Conservation (phyloP, 2,888 invertebrate species). For the Drosophila multiciliata region DNA sequence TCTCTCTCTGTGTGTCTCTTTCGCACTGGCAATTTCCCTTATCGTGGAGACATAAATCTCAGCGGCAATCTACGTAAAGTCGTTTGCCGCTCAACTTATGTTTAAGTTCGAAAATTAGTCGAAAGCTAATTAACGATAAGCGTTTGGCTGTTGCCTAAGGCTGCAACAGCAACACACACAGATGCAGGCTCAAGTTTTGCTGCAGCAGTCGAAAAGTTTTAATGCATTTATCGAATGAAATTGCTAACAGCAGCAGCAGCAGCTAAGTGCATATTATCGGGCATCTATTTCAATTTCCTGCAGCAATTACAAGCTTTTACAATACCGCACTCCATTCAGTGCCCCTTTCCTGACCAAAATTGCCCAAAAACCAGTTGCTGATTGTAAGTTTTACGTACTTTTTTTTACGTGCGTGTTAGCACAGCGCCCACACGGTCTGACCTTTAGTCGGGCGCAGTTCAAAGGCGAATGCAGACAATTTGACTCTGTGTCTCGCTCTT, state of each 20-base stretch:
- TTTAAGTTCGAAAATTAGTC: slow-evolving; percentile 72
- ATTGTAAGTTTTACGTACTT: slow-evolving; percentile 42
- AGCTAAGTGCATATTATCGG: slow-evolving; percentile 77
- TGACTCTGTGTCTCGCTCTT: slow-evolving; percentile 20
- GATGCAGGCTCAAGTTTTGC: slow-evolving; percentile 32
- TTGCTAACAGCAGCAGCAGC: slow-evolving; percentile 34
- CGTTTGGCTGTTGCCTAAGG: slow-evolving; percentile 53
- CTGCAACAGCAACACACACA: slow-evolving; percentile 17
- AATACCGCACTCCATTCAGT: background rate
- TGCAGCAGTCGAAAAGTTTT: slow-evolving; percentile 65
- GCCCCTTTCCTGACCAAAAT: background rate
- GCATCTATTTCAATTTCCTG: slow-evolving; percentile 80
- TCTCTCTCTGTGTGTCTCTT: background rate
- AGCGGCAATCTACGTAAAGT: slow-evolving; percentile 46
- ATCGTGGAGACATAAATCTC: slow-evolving; percentile 48
- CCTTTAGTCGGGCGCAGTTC: slow-evolving; percentile 69
- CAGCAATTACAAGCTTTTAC: slow-evolving; percentile 64
- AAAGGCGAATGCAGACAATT: slow-evolving; percentile 63
- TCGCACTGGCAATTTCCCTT: background rate
- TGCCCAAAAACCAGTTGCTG: slow-evolving; percentile 59
- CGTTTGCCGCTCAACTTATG: slow-evolving; percentile 63
- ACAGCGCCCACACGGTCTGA: slow-evolving; percentile 53
- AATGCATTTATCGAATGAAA: slow-evolving; percentile 78
- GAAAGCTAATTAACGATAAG: slow-evolving; percentile 79
- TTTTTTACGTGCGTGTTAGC: slow-evolving; percentile 7